Conservation (phyloP, 2,888 invertebrate species). For the Drosophila neonasuta region DNA sequence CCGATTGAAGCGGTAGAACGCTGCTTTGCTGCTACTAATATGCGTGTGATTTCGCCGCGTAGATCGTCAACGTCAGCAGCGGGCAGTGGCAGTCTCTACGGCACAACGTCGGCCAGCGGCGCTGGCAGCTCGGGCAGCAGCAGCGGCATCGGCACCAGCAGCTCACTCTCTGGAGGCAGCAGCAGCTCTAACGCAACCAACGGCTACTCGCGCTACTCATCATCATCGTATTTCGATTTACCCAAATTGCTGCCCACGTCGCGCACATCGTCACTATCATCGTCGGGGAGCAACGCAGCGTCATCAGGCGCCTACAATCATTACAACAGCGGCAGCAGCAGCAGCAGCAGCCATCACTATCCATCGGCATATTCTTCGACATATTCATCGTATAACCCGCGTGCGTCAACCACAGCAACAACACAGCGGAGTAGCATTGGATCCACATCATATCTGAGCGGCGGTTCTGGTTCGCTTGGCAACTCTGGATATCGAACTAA, state of each 20-base stretch:
- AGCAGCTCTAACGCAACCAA: conserved; percentile 46
- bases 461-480: conserved; percentile 62
- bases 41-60: conserved; percentile 83
- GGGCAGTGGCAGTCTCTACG: conserved; percentile 82
- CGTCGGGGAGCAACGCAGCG: conserved; percentile 35
- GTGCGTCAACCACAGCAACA: conserved; percentile 50
- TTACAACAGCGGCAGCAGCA: conserved; percentile 35
- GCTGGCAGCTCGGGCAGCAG: conserved; percentile 56
- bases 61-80: conserved; percentile 81
- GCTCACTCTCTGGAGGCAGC: conserved; percentile 40
- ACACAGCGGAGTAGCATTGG: conserved; percentile 62
- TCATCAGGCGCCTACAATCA: conserved; percentile 53
- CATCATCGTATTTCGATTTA: conserved; percentile 68
- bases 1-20: conserved; percentile 59
- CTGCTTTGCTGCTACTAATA: conserved; percentile 78
- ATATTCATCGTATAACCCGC: conserved; percentile 76
- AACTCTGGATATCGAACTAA: conserved; percentile 78
- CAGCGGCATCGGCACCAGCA: conserved; percentile 41
- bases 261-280: conserved; percentile 19
- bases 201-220: conserved; percentile 73
- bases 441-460: conserved; percentile 68
- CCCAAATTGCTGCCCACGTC: conserved; percentile 69
- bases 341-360: conserved; percentile 44
- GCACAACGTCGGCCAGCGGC: conserved; percentile 79
- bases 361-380: conserved; percentile 63